These are phyloP conservation scores for Phyllostomus hastatus DNA, from an alignment of 2,113 vertebrate genomes.

Conservation along the genomic window DNA sequence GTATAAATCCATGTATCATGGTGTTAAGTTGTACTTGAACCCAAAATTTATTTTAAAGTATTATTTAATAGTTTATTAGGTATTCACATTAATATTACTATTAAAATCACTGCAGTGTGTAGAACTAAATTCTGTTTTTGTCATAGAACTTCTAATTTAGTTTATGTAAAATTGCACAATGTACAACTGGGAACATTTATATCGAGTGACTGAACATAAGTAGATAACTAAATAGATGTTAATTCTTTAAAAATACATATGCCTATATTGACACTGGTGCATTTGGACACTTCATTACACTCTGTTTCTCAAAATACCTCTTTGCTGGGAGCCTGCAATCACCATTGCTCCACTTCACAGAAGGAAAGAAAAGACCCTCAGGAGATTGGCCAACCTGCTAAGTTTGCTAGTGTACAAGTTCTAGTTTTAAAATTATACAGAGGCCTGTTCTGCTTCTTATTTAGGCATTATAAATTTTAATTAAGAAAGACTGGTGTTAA, in stretches of 20 bases:
- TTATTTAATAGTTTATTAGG: conserved; percentile 11
- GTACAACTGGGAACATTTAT: background rate
- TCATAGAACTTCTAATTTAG: conserved; percentile 16
- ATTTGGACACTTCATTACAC: background rate
- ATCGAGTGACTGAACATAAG: background rate
- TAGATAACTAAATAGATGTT: background rate
- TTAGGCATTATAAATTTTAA: conserved; percentile 39
- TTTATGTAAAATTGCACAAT: background rate
- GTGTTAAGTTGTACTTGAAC: background rate
- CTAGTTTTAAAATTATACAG: conserved; percentile 27
- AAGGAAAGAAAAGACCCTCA: background rate
- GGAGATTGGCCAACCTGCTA: background rate
- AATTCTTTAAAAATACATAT: conserved; percentile 16
- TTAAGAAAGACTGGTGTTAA: conserved; percentile 7
- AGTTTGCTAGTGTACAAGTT: background rate
- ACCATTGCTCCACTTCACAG: background rate
- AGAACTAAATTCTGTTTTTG: conserved; percentile 29
- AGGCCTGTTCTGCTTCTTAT: background rate
- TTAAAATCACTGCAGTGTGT: background rate
- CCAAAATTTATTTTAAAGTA: conserved; percentile 10
- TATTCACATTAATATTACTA: background rate
- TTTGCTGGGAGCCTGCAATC: background rate
- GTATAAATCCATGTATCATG: background rate
- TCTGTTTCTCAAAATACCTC: background rate
- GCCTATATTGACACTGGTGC: background rate